phyloP scores from a whole-genome alignment of 2,888 invertebrate species.

The Andrena trimmerana region DNA sequence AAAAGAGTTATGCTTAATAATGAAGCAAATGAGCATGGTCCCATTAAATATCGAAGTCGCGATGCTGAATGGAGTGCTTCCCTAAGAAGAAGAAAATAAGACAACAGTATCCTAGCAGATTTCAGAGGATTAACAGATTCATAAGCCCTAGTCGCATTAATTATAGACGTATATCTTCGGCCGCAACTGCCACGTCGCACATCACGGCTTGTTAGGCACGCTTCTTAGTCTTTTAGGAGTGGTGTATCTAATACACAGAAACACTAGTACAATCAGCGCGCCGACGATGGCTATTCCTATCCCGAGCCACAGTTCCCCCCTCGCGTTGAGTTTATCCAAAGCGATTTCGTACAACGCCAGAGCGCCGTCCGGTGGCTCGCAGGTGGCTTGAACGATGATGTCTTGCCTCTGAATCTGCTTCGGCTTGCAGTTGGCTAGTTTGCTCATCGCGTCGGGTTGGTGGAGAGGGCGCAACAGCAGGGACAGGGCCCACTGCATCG shows the following conservation, averaged over 20 bases:
- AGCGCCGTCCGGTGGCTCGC: slow-evolving; percentile 93
- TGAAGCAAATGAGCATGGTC: slow-evolving; percentile 17
- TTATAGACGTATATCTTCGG: background rate
- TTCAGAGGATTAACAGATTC: slow-evolving; percentile 8
- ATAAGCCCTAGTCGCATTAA: background rate
- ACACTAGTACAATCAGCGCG: slow-evolving; percentile 87
- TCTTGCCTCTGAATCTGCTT: slow-evolving; percentile 93
- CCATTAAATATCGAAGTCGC: slow-evolving; percentile 12
- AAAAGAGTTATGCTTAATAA: slow-evolving; percentile 7
- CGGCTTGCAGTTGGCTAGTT: slow-evolving; percentile 80
- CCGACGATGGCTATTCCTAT: slow-evolving; percentile 87
- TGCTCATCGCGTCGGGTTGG: slow-evolving; percentile 72
- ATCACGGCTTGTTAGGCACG: slow-evolving; percentile 88
- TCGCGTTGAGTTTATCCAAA: slow-evolving; percentile 85
- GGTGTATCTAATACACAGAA: slow-evolving; percentile 86
- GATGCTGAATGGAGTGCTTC: slow-evolving; percentile 2
- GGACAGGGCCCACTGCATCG: slow-evolving; percentile 81
- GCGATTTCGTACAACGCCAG: slow-evolving; percentile 86
- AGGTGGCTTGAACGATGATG: slow-evolving; percentile 93
- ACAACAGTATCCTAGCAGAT: background rate
- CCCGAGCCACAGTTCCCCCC: slow-evolving; percentile 86
- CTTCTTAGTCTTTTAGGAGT: slow-evolving; percentile 86
- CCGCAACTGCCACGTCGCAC: background rate
- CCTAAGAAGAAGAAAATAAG: background rate
- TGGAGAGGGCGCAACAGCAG: slow-evolving; percentile 79